These are phyloP conservation scores for Asarcornis scutulata DNA, from an alignment of 2,113 vertebrate species.

Conservation along the genomic window DNA sequence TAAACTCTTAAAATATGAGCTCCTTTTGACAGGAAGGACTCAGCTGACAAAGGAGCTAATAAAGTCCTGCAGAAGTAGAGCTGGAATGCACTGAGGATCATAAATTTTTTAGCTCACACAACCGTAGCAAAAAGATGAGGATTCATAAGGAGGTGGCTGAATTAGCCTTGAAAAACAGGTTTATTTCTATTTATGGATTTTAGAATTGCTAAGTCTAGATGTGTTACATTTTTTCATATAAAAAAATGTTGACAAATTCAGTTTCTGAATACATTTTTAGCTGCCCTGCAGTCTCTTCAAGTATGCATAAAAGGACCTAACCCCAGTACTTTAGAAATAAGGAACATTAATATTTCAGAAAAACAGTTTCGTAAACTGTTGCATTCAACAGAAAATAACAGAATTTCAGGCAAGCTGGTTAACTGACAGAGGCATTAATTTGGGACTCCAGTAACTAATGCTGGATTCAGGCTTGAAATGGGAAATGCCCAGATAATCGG, in stretches of 20 bases:
- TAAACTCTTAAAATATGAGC: not conserved
- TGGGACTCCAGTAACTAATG: not conserved
- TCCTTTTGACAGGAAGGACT: conserved; percentile 30
- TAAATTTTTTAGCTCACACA: conserved; percentile 3
- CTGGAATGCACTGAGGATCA: not conserved
- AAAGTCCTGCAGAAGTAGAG: conserved; percentile 12
- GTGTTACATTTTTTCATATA: not conserved
- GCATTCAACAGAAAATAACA: not conserved
- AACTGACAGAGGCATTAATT: not conserved
- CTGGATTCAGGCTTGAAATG: not conserved
- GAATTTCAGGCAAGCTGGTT: not conserved
- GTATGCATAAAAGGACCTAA: not conserved
- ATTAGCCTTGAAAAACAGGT: conserved; percentile 29
- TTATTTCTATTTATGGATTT: not conserved
- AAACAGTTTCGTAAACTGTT: not conserved
- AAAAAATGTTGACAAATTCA: not conserved
- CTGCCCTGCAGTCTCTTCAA: not conserved
- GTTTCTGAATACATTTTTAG: not conserved
- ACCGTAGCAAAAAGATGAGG: not conserved
- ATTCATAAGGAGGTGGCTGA: not conserved
- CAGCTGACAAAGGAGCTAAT: conserved; percentile 36
- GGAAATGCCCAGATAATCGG: not conserved
- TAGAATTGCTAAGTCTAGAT: not conserved
- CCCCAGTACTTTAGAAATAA: not conserved
- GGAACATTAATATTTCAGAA: not conserved